A percentile compares a stretch with the other conserved stretches of the same genome.
These are phyloP conservation scores for Stegophylla sp. DNA, from an alignment of 2,888 invertebrate species.

Conservation along the genomic window DNA sequence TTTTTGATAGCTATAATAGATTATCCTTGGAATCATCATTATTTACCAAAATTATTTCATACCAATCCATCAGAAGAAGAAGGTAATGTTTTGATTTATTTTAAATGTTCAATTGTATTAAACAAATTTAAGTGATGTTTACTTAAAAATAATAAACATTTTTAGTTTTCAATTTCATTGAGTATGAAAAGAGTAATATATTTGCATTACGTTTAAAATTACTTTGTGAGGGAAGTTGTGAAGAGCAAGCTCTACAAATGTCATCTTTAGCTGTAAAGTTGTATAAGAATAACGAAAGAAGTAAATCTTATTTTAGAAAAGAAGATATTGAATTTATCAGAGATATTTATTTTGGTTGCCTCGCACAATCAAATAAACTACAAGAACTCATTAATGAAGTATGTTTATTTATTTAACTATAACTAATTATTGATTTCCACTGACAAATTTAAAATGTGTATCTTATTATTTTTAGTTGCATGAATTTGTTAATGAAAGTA, in stretches of 20 bases:
- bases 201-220: slow-evolving; percentile 9
- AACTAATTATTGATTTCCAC: background rate
- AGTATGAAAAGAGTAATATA: slow-evolving; percentile 13
- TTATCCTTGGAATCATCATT: slow-evolving; percentile 26
- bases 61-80: slow-evolving; percentile 1
- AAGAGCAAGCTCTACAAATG: slow-evolving; percentile 4
- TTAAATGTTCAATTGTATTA: background rate
- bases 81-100: slow-evolving; percentile 4
- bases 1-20: slow-evolving; percentile 2
- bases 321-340: slow-evolving; percentile 24
- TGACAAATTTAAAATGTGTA: background rate
- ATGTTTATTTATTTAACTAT: slow-evolving; percentile 7
- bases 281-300: background rate
- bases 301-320: background rate
- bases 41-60: slow-evolving; percentile 6
- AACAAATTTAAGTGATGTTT: background rate
- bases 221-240: slow-evolving; percentile 9
- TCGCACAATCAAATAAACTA: background rate
- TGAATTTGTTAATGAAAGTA: background rate
- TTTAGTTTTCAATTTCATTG: slow-evolving; percentile 12
- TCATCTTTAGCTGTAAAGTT: background rate
- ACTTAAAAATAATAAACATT: background rate
- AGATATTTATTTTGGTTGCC: slow-evolving; percentile 43
- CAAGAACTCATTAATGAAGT: slow-evolving; percentile 32
- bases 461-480: slow-evolving; percentile 25